Base-by-base conservation (phyloP, 2,113 vertebrate species). In the Gobio gobio region DNA sequence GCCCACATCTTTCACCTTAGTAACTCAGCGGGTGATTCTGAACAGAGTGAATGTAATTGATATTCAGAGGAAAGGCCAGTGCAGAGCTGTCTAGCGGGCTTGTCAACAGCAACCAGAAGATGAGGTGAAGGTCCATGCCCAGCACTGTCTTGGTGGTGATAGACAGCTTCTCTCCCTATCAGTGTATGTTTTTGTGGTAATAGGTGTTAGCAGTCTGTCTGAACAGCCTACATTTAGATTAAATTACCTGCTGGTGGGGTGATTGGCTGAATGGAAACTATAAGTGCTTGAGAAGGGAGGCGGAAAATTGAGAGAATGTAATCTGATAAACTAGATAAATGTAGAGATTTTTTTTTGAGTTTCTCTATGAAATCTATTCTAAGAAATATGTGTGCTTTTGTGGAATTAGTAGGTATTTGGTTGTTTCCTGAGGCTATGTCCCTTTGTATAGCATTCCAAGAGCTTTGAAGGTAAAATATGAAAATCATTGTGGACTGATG, bases 51-150 rank as follows among this genome's bases (percentile, higher is more conserved):
- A 45, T 63, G 8, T 79, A 63, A 63, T 47, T 79, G 40, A 79
- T 79, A 63, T 79, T 45, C 58, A 63, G 40, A 63, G 40, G 77
- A 63, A 24, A 63, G 8, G 36, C 58, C 36, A 45, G 40, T 63
- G 40, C 77, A 63, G 77, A 26, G 26, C 36, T 79, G 40, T 63
- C 58, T 10, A 63, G 58, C 1, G n/a, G 63, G 56, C 45, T 47
- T 79, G 58, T 79, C 58, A n/a, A 79, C n/a, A 26, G 58, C 58
- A 63, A 58, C 58, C 58, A 79, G 77, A 63, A 45, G 14, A 63
- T 26, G 58, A 47, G 40, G 40, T 79, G 58, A 63, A 79, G 56
- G 56, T 79, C 40, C 7, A 18, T 45, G 33, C 7, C 36, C 77
- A 61, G 56, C 7, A 9, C 58, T 26, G 13, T 63, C 29, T 79